phyloP scores from a whole-genome alignment of 2,113 vertebrate genomes.

The Verasper variegatus region DNA sequence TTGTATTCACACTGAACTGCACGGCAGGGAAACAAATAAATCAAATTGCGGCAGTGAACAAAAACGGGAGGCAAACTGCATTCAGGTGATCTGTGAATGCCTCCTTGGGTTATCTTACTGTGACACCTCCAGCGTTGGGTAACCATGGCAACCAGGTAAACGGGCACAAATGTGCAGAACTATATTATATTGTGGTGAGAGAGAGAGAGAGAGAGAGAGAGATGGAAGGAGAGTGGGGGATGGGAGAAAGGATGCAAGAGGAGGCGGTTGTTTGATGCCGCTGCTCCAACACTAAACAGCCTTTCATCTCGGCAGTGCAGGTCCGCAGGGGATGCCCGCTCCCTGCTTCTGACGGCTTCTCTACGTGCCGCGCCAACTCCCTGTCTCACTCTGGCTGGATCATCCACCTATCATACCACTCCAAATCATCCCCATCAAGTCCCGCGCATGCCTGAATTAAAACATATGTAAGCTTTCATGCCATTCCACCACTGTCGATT shows the following conservation, averaged over 20 bases:
- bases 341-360: slow-evolving; percentile 73
- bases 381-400: slow-evolving; percentile 67
- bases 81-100: slow-evolving; percentile 82
- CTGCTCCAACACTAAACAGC: slow-evolving; percentile 80
- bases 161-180: slow-evolving; percentile 69
- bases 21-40: slow-evolving; percentile 70
- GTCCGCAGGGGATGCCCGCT: slow-evolving; percentile 79
- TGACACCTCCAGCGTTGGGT: slow-evolving; percentile 75
- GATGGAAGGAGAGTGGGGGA: slow-evolving; percentile 65
- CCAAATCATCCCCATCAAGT: slow-evolving; percentile 62
- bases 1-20: slow-evolving; percentile 74
- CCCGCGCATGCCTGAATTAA: slow-evolving; percentile 55
- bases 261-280: slow-evolving; percentile 82
- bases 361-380: slow-evolving; percentile 70
- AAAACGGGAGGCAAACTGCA: slow-evolving; percentile 70
- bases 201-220: slow-evolving; percentile 47
- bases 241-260: slow-evolving; percentile 73
- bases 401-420: slow-evolving; percentile 67
- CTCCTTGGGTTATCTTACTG: slow-evolving; percentile 78
- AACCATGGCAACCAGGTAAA: slow-evolving; percentile 83
- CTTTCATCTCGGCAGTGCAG: slow-evolving; percentile 81
- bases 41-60: slow-evolving; percentile 63
- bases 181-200: slow-evolving; percentile 76
- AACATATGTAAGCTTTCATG: slow-evolving; percentile 66
- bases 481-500: slow-evolving; percentile 28